Conservation (phyloP, 2,797 vertebrate species). For the Moxostoma hubbsi region DNA sequence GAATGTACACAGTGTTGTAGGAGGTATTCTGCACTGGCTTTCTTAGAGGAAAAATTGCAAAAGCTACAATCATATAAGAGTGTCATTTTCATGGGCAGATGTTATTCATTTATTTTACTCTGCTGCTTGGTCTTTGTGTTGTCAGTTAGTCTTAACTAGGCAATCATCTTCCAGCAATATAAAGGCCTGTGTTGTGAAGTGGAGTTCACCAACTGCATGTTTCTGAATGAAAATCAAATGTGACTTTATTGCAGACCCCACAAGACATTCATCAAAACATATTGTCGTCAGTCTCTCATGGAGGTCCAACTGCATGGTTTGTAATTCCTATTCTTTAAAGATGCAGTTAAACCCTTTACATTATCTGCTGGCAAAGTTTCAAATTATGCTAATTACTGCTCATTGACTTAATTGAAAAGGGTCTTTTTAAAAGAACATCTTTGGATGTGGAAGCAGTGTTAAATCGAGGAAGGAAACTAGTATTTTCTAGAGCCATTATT, state of each 20-base stretch:
- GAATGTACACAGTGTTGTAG: constrained; percentile 1
- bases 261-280: constrained; percentile 55
- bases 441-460: not conserved
- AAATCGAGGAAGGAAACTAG: not conserved
- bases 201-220: constrained; percentile 14
- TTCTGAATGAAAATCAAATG: constrained; percentile 60
- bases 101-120: constrained; percentile 46
- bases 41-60: constrained; percentile 30
- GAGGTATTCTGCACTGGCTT: constrained; percentile 5
- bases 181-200: constrained; percentile 1
- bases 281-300: constrained; percentile 64
- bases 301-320: constrained; percentile 72
- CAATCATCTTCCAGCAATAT: constrained; percentile 15
- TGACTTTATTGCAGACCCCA: constrained; percentile 57
- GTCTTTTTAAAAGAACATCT: not conserved
- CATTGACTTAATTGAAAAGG: constrained; percentile 73
- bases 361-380: constrained; percentile 62
- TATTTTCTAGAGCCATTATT: not conserved
- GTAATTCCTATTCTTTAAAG: constrained; percentile 72
- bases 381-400: constrained; percentile 78
- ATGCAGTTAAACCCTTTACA: constrained; percentile 72
- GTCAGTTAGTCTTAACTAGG: constrained; percentile 31
- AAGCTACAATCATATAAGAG: constrained; percentile 35
- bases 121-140: constrained; percentile 33
- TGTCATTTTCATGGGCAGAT: constrained; percentile 39